Conservation (phyloP, 1,140 invertebrate species). For the Dufourea novaeangliae region DNA sequence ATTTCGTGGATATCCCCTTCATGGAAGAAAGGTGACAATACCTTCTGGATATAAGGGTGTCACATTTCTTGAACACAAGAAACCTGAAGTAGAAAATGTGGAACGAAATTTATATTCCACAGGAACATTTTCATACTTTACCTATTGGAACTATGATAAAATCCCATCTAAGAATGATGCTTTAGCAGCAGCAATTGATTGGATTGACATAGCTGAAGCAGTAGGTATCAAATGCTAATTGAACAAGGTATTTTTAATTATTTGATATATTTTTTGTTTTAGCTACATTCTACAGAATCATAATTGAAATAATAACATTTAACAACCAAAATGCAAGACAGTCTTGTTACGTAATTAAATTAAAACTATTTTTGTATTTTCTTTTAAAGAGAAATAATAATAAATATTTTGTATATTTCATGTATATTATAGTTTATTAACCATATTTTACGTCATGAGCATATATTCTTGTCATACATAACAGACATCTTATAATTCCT, state of each 20-base stretch:
- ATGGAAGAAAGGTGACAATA: constrained; percentile 84
- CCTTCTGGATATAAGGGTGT: constrained; percentile 86
- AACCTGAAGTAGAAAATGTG: constrained; percentile 82
- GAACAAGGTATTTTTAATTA: constrained; percentile 19
- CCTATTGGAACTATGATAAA: constrained; percentile 91
- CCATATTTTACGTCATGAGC: constrained; percentile 49
- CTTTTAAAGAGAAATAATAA: constrained; percentile 27
- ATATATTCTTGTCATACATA: constrained; percentile 49
- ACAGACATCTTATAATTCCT: constrained; percentile 50
- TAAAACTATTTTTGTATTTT: constrained; percentile 29
- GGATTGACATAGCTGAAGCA: constrained; percentile 89
- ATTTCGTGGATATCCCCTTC: constrained; percentile 87
- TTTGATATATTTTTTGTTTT: constrained; percentile 23
- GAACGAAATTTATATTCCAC: constrained; percentile 85
- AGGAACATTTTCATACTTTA: constrained; percentile 85
- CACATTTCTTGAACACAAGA: constrained; percentile 85
- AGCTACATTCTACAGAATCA: constrained; percentile 69
- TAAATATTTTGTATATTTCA: constrained; percentile 38
- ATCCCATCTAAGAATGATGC: constrained; percentile 87
- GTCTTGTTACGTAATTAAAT: constrained; percentile 5
- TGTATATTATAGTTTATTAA: constrained; percentile 48
- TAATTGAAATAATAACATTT: neutral
- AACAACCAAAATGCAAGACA: neutral
- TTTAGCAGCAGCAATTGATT: constrained; percentile 86
- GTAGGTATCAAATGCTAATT: constrained; percentile 81